These are phyloP conservation scores for Pseudochaenichthys georgianus DNA, from an alignment of 2,797 vertebrate species.

Conservation along the genomic window DNA sequence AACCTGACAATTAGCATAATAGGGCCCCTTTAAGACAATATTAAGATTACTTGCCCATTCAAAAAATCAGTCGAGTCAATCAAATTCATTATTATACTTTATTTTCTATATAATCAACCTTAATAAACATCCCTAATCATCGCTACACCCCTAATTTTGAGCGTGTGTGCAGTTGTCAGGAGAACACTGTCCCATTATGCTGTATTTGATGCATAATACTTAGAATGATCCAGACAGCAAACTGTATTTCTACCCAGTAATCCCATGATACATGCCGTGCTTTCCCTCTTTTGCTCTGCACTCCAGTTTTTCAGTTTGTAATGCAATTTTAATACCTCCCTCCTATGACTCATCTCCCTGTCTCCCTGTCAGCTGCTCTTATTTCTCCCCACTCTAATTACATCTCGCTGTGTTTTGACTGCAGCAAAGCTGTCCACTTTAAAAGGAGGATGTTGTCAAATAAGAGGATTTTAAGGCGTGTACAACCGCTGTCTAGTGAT, in stretches of 20 bases:
- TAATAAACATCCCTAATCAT: too few species aligned
- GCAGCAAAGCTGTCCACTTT: slow-evolving; percentile 32
- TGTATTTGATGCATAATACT: not conserved
- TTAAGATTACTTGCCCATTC: too few species aligned
- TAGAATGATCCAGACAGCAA: slow-evolving; percentile 1
- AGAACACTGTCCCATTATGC: not conserved
- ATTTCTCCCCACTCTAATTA: not conserved
- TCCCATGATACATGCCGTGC: not conserved
- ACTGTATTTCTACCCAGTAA: not conserved
- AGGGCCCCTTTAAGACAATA: too few species aligned
- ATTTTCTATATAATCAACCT: too few species aligned
- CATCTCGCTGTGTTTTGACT: slow-evolving; percentile 14
- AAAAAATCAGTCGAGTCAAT: too few species aligned
- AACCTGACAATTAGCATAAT: too few species aligned
- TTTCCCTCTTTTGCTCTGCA: not conserved
- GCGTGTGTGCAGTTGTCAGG: not conserved
- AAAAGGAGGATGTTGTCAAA: not conserved
- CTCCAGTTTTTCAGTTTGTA: not conserved
- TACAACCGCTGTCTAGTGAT: not conserved
- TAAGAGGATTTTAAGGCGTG: not conserved
- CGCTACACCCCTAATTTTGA: not conserved
- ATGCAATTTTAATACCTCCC: slow-evolving; percentile 25
- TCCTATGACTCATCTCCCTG: not conserved
- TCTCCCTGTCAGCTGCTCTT: not conserved
- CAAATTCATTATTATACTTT: too few species aligned